A percentile compares a stretch with the other conserved stretches of the same genome.
phyloP scores from a whole-genome alignment of 2,797 vertebrate genomes.

The Arvicola amphibius region DNA sequence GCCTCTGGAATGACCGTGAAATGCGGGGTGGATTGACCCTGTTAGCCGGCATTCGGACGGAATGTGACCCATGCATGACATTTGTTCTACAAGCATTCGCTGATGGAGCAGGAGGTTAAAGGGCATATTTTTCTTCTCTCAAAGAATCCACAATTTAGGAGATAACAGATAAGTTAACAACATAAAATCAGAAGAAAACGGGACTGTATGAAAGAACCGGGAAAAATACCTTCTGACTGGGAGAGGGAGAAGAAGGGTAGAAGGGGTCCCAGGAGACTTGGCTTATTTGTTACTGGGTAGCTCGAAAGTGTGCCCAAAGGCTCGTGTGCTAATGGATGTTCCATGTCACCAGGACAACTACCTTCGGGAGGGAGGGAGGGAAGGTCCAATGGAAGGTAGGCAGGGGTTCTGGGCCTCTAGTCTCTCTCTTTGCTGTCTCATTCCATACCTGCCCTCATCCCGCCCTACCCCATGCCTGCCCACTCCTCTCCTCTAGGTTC shows the following conservation, averaged over 20 bases:
- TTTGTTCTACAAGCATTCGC: background rate
- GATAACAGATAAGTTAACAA: slow-evolving; percentile 45
- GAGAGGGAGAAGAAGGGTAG: background rate
- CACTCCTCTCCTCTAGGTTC: background rate
- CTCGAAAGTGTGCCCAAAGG: background rate
- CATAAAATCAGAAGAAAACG: background rate
- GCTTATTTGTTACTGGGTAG: background rate
- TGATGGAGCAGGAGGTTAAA: slow-evolving; percentile 1
- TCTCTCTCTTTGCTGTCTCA: background rate
- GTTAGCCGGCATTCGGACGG: slow-evolving; percentile 50
- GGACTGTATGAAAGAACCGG: background rate
- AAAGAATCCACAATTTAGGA: slow-evolving; percentile 39
- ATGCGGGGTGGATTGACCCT: slow-evolving; percentile 59
- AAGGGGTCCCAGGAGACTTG: background rate
- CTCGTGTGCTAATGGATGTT: background rate
- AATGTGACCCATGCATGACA: slow-evolving; percentile 40
- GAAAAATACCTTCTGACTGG: slow-evolving; percentile 19
- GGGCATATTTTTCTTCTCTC: slow-evolving; percentile 40
- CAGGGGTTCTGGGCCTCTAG: too few relatives aligned
- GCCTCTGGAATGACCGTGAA: slow-evolving; percentile 39
- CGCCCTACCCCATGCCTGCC: too few relatives aligned
- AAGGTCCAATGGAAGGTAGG: background rate
- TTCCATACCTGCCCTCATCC: background rate
- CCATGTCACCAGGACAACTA: background rate
- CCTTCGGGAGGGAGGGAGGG: background rate